Base-by-base conservation (phyloP, 2,113 vertebrate species). In the Aptenodytes patagonicus region DNA sequence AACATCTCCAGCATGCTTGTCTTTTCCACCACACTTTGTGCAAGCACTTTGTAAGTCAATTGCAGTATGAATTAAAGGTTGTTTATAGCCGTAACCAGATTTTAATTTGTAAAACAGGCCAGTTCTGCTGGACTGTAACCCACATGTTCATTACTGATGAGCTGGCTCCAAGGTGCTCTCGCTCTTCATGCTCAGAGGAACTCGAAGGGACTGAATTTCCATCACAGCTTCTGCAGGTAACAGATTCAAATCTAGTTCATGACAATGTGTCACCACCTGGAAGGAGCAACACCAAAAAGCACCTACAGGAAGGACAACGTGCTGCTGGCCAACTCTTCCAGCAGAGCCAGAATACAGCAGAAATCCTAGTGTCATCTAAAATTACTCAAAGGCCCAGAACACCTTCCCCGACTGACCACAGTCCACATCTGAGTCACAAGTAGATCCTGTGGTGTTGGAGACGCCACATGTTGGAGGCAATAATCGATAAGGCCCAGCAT, bases 91-190 rank as follows among this genome's bases (percentile, higher is more conserved):
- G 2, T 78, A 71, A 83, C 9, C 47, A 47, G 49, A 71, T 83
- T 84, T 89, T 55, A 49, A 87, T 78, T 66, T 42, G 24, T 82
- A 55, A 47, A 47, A 60, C 52, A 60, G 57, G 47, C 24, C 49
- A 80, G 61, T 72, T 79, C 57, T 72, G 57, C 42, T 65, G 54
- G 34, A 60, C 44, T n/a, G 44, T 40, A 95, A 80, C 12, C 17
- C 54, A 73, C 34, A 62, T 0, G 0, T 14, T 87, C 1, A 0
- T 51, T 44, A 83, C 17, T 1, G 3, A 29, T 44, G 72, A 70
- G 34, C 40, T 83, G 42, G 14, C 49, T 70, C 71, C 1, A 0
- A 60, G 57, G 6, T 31, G 21, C 46, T 89, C 46, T 71, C 1
- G 0, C 20, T 83, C 49, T 8, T 3, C 21, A 3, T 7, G 11